Conservation (phyloP, 2,888 invertebrate species). For the Cheilosia vulpina region DNA sequence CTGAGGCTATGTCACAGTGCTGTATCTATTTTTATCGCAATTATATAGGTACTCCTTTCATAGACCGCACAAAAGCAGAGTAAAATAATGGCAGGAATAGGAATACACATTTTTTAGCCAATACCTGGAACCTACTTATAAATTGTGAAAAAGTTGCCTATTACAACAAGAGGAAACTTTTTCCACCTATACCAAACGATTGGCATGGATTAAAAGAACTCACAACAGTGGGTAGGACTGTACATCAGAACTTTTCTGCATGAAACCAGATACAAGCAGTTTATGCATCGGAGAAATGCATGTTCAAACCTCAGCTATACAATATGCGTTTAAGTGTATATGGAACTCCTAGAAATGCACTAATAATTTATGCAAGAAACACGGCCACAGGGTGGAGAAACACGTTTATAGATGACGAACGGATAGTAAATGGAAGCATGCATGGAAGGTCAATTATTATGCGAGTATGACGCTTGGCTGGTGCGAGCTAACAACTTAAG, state of each 20-base stretch:
- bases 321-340: too few relatives aligned
- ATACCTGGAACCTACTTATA: constrained; percentile 1
- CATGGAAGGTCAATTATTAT: constrained; percentile 26
- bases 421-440: constrained; percentile 20
- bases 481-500: constrained; percentile 6
- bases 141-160: neutral
- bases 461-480: neutral
- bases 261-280: constrained; percentile 42
- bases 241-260: constrained; percentile 19
- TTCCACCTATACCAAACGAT: neutral
- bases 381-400: constrained; percentile 28
- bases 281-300: constrained; percentile 19
- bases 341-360: constrained; percentile 30
- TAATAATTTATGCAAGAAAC: constrained; percentile 13
- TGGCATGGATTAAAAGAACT: constrained; percentile 10
- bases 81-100: neutral
- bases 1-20: too few relatives aligned
- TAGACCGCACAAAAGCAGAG: neutral
- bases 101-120: constrained; percentile 1
- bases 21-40: too few relatives aligned
- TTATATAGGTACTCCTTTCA: too few relatives aligned
- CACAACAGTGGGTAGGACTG: neutral
- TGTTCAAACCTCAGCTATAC: neutral
- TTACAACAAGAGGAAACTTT: neutral
- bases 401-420: constrained; percentile 37